Evolutionary conservation across 2,888 invertebrate species (phyloP).

Genomic region (Melipona bicolor): DNA sequence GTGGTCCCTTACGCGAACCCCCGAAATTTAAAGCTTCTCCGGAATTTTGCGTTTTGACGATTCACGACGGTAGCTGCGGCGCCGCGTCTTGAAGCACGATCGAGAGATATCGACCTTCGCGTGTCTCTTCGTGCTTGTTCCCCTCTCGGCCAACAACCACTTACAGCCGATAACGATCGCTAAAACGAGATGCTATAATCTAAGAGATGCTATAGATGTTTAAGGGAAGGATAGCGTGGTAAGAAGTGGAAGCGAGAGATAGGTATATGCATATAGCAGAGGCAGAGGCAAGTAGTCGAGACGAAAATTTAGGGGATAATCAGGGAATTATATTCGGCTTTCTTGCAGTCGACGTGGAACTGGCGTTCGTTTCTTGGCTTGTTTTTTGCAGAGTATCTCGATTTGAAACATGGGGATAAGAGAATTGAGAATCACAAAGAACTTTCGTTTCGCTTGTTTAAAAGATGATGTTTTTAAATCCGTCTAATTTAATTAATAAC

Average conservation of each 20-base stretch:
- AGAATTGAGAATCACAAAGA: too few species aligned
- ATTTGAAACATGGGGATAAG: not conserved
- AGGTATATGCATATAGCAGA: not conserved
- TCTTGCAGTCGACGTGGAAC: not conserved
- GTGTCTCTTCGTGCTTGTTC: not conserved
- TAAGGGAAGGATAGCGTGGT: not conserved
- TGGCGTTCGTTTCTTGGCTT: not conserved
- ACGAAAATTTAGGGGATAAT: not conserved
- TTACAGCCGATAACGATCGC: slow-evolving; percentile 12
- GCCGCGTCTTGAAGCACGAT: not conserved
- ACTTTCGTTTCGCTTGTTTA: too few species aligned
- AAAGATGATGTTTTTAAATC: too few species aligned
- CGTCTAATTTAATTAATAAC: too few species aligned
- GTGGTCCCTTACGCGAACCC: slow-evolving; percentile 48
- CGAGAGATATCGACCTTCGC: not conserved
- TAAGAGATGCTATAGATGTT: not conserved
- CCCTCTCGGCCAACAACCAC: not conserved
- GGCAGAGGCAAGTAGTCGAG: not conserved
- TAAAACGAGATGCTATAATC: not conserved
- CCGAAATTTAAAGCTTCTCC: slow-evolving; percentile 51
- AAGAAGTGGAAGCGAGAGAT: not conserved
- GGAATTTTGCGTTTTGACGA: slow-evolving; percentile 38
- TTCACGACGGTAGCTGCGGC: not conserved
- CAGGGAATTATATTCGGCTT: not conserved
- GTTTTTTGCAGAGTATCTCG: not conserved